Base-by-base conservation (phyloP, 2,888 invertebrate genomes). In the Acleris sparsana region DNA sequence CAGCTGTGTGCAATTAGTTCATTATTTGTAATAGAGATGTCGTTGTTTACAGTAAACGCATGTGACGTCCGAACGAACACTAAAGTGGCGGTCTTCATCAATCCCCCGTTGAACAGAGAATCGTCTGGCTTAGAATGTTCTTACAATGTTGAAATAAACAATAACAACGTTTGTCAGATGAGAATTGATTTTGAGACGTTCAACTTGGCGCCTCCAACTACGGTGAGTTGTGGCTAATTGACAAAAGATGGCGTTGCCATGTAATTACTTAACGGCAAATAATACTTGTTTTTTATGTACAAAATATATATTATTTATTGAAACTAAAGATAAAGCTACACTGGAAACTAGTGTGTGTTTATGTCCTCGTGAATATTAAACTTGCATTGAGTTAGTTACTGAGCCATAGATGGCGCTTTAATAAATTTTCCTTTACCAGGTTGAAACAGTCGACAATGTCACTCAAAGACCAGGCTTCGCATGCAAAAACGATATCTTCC, bases 131-230 rank as follows among this genome's bases (percentile, higher is more conserved):
- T 92, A 5, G 93, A 93, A 69, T 93, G 93, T 67, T 92, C 92
- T 1, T 94, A 93, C 82, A 93, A 91, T 52, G 89, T 94, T 1
- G 93, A 94, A 70, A 87, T 94, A n/a, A 92, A 93, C 70, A 94
- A 94, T 74, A 90, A 92, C 71, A 93, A 94, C 53, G 92, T 94
- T 6, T 94, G 94, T 71, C 94, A 94, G 75, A 86, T 94, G 82
- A 89, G 94, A 64, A 88, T 94, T 3, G 94, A 94, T 78, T 93
- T 94, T 65, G 93, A 94, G 68, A 89, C 92, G 17, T 93, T 94
- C 75, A 89, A 90, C 68, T 76, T 94, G 1, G 93, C 93, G 0
- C 89, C 88, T 0, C 93, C 90, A 1, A 89, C 88, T 5, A 89
- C 88, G 25, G 93, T 92, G 16, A 86, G 61, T 55, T 43, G 16